Base-by-base conservation (phyloP, 2,113 vertebrate species). In the Megaceryle maxima region DNA sequence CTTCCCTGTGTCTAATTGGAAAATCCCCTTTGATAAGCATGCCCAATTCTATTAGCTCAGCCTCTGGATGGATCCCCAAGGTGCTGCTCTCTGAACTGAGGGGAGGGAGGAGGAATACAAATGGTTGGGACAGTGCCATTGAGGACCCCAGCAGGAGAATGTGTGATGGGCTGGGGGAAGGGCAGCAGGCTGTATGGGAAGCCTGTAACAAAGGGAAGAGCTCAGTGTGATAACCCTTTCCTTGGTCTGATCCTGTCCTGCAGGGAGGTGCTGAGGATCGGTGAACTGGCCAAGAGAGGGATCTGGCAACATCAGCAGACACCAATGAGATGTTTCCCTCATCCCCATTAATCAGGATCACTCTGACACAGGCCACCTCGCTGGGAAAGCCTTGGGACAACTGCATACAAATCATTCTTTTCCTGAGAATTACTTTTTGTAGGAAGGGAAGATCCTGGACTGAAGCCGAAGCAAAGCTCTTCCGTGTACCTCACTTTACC, bases 21-120 rank as follows among this genome's bases (percentile, higher is more conserved):
- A 94, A 97, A 95, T 94, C 94, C 86, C 80, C 51, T 41, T 93
- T 67, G 92, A 80, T 83, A 48, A 88, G 86, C 72, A 29, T 88
- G 86, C 83, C 76, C 86, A 81, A 59, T 43, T 69, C 80, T 33
- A 74, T 90, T 39, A 95, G 76, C 91, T 88, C 76, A 88, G 83
- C 76, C 63, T 63, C 92, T 22, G 53, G 60, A 86, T 25, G 68
- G 76, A 67, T 88, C 94, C 94, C 92, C 76, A 70, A 25, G 73
- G 92, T 44, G 44, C 69, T 92, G 91, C 92, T 55, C 90, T 80
- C 79, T 55, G 79, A 80, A 85, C 83, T 48, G 26, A 56, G 44
- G 80, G 46, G 50, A 74, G n/a, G 28, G 28, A 41, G 41, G 1
- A 63, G 68, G 95, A 94, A 92, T 88, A 81, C 68, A 83, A 83